Evolutionary conservation across 2,888 invertebrate species (phyloP).

Genomic region (Eucera pruinosa): DNA sequence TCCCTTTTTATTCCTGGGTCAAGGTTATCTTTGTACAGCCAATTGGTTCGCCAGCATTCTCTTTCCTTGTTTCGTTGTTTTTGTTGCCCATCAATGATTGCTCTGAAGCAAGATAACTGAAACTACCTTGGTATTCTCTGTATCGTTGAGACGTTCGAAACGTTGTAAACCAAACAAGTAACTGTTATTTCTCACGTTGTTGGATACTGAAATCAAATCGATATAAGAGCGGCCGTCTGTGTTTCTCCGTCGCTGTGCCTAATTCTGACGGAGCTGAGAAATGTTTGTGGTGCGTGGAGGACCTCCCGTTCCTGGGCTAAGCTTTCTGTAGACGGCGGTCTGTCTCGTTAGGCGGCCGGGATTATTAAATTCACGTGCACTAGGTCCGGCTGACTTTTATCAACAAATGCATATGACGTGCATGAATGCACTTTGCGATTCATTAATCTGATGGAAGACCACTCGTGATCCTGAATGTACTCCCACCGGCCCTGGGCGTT

Average conservation of each 20-base stretch:
- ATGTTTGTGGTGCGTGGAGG: constrained; percentile 11
- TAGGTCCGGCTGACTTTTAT: constrained; percentile 51
- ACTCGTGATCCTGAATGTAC: constrained; percentile 62
- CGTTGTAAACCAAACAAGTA: background rate
- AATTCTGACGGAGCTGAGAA: constrained; percentile 23
- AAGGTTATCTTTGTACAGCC: constrained; percentile 38
- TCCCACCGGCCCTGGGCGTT: constrained; percentile 54
- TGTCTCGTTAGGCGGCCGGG: constrained; percentile 35
- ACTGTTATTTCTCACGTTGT: constrained; percentile 3
- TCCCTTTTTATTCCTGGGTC: constrained; percentile 32
- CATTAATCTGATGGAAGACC: constrained; percentile 65
- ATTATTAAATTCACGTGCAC: constrained; percentile 58
- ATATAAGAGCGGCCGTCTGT: background rate
- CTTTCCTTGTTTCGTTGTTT: background rate
- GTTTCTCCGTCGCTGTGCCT: background rate
- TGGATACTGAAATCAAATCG: constrained; percentile 21
- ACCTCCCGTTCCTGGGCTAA: constrained; percentile 7
- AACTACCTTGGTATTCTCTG: background rate
- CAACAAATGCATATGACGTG: constrained; percentile 58
- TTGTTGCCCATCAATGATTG: background rate
- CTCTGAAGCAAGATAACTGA: too few relatives aligned
- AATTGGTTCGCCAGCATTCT: background rate
- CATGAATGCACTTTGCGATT: constrained; percentile 61
- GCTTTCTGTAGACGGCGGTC: constrained; percentile 19
- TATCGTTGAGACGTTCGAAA: background rate